Evolutionary conservation across 2,797 vertebrate species (phyloP).

Genomic region (Champsocephalus gunnari): DNA sequence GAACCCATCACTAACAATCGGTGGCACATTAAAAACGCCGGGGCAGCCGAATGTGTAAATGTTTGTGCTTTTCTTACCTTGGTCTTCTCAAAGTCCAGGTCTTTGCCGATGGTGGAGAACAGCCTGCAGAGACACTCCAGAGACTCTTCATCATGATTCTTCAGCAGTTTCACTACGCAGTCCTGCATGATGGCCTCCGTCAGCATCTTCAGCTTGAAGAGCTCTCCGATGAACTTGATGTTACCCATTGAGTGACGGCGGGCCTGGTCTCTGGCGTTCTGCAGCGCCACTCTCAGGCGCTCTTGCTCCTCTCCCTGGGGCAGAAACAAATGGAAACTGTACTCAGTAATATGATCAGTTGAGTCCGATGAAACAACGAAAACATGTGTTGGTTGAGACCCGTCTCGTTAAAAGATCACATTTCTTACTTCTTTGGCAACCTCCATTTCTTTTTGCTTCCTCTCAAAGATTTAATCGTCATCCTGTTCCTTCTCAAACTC

Average conservation of each 20-base stretch:
- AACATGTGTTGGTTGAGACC: background rate
- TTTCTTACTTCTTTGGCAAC: slow-evolving; percentile 88
- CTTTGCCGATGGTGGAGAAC: slow-evolving; percentile 97
- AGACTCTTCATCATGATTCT: slow-evolving; percentile 98
- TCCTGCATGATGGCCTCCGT: slow-evolving; percentile 99
- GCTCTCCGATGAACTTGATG: slow-evolving; percentile 97
- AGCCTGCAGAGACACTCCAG: slow-evolving; percentile 97
- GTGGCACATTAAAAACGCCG: slow-evolving; percentile 50
- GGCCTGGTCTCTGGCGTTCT: slow-evolving; percentile 90
- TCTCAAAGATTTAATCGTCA: slow-evolving; percentile 96
- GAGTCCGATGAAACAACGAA: background rate
- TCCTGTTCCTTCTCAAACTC: slow-evolving; percentile 99
- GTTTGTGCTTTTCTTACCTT: slow-evolving; percentile 82
- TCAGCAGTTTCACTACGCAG: slow-evolving; percentile 97
- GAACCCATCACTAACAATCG: slow-evolving; percentile 52
- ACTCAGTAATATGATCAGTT: background rate
- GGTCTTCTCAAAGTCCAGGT: slow-evolving; percentile 96
- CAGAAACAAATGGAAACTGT: background rate
- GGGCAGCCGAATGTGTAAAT: slow-evolving; percentile 17
- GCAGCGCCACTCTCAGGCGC: slow-evolving; percentile 91
- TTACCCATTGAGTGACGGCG: slow-evolving; percentile 95
- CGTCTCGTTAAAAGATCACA: fast-evolving
- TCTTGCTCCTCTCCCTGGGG: slow-evolving; percentile 91
- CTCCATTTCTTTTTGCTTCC: slow-evolving; percentile 96
- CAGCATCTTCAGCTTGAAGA: slow-evolving; percentile 99